Evolutionary conservation across 2,888 invertebrate genomes (phyloP).

Genomic region (Marronus borbonicus): DNA sequence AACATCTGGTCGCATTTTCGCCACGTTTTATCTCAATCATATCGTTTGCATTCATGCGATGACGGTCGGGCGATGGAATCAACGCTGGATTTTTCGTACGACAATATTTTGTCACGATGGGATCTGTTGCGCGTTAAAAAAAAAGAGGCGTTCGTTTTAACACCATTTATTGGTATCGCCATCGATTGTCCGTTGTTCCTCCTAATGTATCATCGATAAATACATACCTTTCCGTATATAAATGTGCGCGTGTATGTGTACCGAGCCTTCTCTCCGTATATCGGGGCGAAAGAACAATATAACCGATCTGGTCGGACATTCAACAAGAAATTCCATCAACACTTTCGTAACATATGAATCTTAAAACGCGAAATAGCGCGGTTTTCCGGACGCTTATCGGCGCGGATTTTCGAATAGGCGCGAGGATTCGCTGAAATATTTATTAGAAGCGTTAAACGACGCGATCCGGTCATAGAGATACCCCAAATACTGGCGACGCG

Average conservation of each 20-base stretch:
- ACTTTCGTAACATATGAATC: conserved; percentile 27
- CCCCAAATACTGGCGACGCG: background rate
- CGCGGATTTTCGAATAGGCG: background rate
- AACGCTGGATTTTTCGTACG: conserved; percentile 11
- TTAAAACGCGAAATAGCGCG: conserved; percentile 8
- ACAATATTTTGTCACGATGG: background rate
- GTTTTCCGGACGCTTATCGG: background rate
- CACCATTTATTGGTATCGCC: conserved; percentile 35
- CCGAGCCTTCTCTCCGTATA: background rate
- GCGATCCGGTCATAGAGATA: background rate
- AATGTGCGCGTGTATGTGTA: background rate
- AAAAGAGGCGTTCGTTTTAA: conserved; percentile 37
- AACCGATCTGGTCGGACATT: conserved; percentile 27
- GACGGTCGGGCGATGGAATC: background rate
- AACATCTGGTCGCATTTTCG: conserved; percentile 14
- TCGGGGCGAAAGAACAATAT: conserved; percentile 31
- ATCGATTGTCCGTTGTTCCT: conserved; percentile 34
- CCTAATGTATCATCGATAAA: conserved; percentile 31
- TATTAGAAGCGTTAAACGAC: background rate
- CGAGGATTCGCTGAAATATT: conserved; percentile 1
- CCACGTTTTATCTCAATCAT: conserved; percentile 8
- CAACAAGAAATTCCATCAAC: conserved; percentile 23
- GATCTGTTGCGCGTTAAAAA: conserved; percentile 15
- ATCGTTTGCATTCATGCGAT: conserved; percentile 27
- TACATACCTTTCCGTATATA: conserved; percentile 23